Evolutionary conservation across 2,113 vertebrate genomes (phyloP), one percentile per base, ranked within the genome.

Genomic region (Raja brachyura): DNA sequence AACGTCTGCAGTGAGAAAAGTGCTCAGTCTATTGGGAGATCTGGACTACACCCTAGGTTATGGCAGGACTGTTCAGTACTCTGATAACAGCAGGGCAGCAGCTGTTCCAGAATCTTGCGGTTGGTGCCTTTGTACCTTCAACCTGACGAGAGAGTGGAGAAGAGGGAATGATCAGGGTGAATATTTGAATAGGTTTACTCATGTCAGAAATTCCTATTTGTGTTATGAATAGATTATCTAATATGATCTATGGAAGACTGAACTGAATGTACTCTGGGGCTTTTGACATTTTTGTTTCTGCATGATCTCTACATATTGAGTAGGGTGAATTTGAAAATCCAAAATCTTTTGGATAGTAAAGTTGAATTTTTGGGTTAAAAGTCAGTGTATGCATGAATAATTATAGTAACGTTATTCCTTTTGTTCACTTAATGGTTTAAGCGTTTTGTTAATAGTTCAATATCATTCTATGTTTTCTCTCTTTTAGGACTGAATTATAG

Each of bases 401-500:
- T 85, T 59, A 59, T 59, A 59, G 81, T 56, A 28, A 59, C 54
- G 54, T 54, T 92, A 73, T 33, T 73, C 22, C 48, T 22, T 13
- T 13, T 63, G 6, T 7, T 70, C 33, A 33, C 3, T 48, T 48
- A 13, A 33, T 68, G 13, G 11, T 70, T 48, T 70, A 18, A 70
- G 68, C 28, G 66, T 63, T 20, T 18, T 48, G 59, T 54, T 70
- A 73, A 73, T 18, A 66, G 18, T 48, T 28, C 6, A 48, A 68
- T 28, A 6, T 5, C 31, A 77, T 90, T 93, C 61, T 83, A 70
- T 93, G 9, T 73, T 81, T 93, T 48, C 73, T 92, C 74, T 76
- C 20, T 70, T 94, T 61, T 93, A 99, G 98, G 96, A 93, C 93
- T 97, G 22, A 96, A 96, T 94, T 99, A 98, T 93, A 95, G 96